Percentiles rank a stretch among this genome's conserved stretches.
phyloP scores from a whole-genome alignment of 2,888 invertebrate genomes.

The Coenonympha glycerion region DNA sequence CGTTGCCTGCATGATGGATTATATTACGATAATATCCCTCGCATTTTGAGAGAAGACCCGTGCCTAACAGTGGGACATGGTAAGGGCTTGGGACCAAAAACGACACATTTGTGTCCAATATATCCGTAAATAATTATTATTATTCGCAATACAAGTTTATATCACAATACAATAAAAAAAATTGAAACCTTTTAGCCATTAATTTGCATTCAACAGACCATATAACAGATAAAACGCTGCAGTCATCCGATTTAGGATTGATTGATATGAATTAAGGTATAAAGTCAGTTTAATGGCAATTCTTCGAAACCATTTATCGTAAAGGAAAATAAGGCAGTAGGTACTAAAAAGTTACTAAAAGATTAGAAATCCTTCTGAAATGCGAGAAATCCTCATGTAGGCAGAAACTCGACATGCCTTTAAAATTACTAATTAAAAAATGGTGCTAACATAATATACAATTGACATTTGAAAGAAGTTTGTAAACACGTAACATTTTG shows the following conservation, averaged over 20 bases:
- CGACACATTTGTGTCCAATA: no score
- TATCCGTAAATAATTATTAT: no score
- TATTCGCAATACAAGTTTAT: no score
- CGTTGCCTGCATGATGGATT: no score
- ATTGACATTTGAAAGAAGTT: no score
- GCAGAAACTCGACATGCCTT: neutral
- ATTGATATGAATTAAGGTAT: slow-evolving; percentile 20
- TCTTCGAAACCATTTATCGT: slow-evolving; percentile 23
- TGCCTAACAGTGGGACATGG: no score
- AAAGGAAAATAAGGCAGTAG: slow-evolving; percentile 4
- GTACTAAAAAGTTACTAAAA: neutral
- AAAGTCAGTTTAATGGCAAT: slow-evolving; percentile 14
- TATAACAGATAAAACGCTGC: slow-evolving; percentile 19
- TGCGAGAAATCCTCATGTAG: neutral
- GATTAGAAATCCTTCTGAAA: neutral
- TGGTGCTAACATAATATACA: no score
- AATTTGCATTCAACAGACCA: slow-evolving; percentile 18
- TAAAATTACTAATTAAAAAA: no score
- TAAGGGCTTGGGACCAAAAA: no score
- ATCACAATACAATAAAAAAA: slow-evolving; percentile 2
- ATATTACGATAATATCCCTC: no score
- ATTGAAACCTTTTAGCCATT: slow-evolving; percentile 11
- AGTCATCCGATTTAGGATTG: slow-evolving; percentile 17
- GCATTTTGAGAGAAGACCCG: no score
- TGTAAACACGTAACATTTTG: no score